phyloP scores from a whole-genome alignment of 2,113 vertebrate species.

The Pedionomus torquatus region DNA sequence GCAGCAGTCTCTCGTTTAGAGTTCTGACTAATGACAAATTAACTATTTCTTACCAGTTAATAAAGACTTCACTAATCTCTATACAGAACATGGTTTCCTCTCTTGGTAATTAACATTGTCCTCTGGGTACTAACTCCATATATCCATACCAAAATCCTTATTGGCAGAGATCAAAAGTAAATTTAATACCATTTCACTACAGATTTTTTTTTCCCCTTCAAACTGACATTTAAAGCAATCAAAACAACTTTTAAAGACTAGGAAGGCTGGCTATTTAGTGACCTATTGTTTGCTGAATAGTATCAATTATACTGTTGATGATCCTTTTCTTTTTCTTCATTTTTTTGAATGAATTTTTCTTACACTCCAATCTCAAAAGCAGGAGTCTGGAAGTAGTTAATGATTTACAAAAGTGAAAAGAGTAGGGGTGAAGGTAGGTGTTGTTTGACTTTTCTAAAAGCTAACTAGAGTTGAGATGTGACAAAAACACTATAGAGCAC shows the following conservation, averaged over 20 bases:
- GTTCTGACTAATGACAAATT: conserved; percentile 75
- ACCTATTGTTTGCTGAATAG: neutral
- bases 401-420: conserved; percentile 56
- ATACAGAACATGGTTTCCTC: conserved; percentile 60
- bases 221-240: neutral
- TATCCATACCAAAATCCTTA: neutral
- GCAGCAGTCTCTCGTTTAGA: conserved; percentile 57
- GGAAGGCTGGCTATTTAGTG: neutral
- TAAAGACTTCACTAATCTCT: conserved; percentile 73
- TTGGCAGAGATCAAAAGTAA: conserved; percentile 1
- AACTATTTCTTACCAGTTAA: conserved; percentile 79
- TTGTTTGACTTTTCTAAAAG: conserved; percentile 47
- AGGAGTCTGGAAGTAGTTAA: conserved; percentile 27
- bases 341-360: neutral
- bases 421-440: conserved; percentile 21
- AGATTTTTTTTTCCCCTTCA: neutral
- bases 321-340: neutral
- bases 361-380: neutral
- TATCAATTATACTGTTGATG: neutral
- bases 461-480: neutral
- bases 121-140: neutral
- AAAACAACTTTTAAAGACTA: conserved; percentile 8
- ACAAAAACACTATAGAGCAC: conserved; percentile 45
- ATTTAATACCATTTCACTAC: neutral
- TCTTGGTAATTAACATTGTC: conserved; percentile 24